Base-by-base conservation (phyloP, 2,888 invertebrate genomes). In the Onchidella celtica region DNA sequence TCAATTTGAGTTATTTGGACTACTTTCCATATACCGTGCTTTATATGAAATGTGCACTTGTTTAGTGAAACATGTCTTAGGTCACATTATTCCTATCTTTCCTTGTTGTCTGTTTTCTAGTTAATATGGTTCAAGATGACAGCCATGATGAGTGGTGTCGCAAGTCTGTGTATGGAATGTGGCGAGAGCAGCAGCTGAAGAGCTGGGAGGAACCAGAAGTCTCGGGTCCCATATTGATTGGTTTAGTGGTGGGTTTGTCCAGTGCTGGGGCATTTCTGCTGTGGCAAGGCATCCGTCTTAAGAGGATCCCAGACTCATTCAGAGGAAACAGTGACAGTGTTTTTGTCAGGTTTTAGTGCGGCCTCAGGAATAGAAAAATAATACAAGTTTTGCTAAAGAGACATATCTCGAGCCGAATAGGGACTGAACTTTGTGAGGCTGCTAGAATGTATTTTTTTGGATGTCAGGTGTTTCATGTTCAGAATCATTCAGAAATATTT, bases 181-280 rank as follows among this genome's bases (percentile, higher is more conserved):
- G 85, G 85, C 76, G 83, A 9, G 72, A 84, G 27, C 34, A 82
- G n/a, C 70, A 81, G 29, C 66, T 86, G n/a, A 55, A 81, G 1
- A 73, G 38, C 3, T 86, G 83, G 73, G 55, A 73, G 4, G 76
- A 76, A 9, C 84, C 85, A 4, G 66, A 83, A 17, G 82, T 81
- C 0, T 76, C 83, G 11, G 84, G 82, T 9, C 76, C 86, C n/a
- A 78, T 83, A 27, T 40, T 86, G 27, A 83, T 84, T 38, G 86
- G 86, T 2, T 27, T 86, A 6, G 63, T 84, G 1, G 63, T 83
- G 0, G 86, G 86, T 9, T 29, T 83, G 2, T 55, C 83, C 9
- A 72, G 79, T 9, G 78, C 81, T 32, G 80, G 75, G 6, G 79
- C 36, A 3, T 84, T 85, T 72, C 36, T 85, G 17, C 21, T 83